Conservation (phyloP, 2,888 invertebrate species). For the Ophion slaviceki region DNA sequence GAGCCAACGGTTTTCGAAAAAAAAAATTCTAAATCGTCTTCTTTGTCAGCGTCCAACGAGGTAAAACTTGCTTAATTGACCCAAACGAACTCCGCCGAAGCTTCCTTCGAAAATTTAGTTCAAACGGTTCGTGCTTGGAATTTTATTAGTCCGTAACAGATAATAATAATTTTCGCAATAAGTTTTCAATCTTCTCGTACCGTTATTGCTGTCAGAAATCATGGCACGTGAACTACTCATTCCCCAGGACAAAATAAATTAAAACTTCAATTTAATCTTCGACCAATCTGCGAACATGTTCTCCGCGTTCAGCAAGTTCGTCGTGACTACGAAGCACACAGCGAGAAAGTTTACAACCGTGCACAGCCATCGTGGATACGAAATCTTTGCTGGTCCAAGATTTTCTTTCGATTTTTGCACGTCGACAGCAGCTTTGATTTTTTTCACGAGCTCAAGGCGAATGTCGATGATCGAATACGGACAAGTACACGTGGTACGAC, state of each 20-base stretch:
- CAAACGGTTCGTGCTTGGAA: not conserved
- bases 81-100: not conserved
- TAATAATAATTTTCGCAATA: not conserved
- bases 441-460: not conserved
- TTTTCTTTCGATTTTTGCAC: not conserved
- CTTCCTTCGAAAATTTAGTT: not conserved
- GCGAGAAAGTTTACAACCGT: not conserved
- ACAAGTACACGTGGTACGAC: not conserved
- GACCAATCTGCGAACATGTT: not conserved
- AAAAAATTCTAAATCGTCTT: too few species aligned
- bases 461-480: not conserved
- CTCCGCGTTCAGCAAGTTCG: not conserved
- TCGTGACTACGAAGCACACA: not conserved
- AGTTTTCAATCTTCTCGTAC: not conserved
- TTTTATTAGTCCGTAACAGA: not conserved
- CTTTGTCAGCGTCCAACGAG: not conserved
- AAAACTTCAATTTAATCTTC: slow-evolving; percentile 16
- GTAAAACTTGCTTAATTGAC: not conserved
- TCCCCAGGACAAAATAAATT: slow-evolving; percentile 5
- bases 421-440: not conserved
- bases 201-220: not conserved
- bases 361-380: not conserved
- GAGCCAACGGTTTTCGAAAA: too few species aligned
- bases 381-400: not conserved
- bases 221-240: not conserved